Percentiles rank a stretch among this genome's conserved stretches.
These are phyloP conservation scores for Poliocrania exsul DNA, from an alignment of 2,797 vertebrate genomes.

Conservation along the genomic window DNA sequence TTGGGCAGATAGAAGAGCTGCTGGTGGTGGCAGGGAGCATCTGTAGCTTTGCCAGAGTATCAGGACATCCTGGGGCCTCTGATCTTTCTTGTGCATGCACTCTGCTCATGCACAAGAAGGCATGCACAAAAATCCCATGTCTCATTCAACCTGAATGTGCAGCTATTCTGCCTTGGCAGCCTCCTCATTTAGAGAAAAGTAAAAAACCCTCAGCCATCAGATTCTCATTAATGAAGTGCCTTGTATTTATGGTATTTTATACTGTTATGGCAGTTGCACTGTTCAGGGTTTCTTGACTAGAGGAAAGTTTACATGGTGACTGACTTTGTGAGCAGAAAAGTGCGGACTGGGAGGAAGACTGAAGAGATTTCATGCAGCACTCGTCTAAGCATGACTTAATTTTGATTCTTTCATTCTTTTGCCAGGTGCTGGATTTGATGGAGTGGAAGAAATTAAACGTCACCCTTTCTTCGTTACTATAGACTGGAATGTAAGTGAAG, in stretches of 20 bases:
- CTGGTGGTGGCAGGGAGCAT: background rate
- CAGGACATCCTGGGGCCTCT: background rate
- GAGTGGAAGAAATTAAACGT: conserved; percentile 98
- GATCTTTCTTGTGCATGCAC: accelerated
- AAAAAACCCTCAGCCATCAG: background rate
- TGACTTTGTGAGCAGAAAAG: background rate
- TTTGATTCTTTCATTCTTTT: background rate
- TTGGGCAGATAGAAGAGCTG: background rate
- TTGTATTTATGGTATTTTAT: background rate
- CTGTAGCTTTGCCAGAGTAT: background rate
- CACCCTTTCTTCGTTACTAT: conserved; percentile 96
- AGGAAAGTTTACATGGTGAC: background rate
- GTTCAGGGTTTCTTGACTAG: background rate
- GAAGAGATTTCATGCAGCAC: background rate
- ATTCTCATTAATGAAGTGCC: background rate
- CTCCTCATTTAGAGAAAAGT: background rate
- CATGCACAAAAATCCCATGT: accelerated
- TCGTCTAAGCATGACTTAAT: background rate
- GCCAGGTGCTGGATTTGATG: conserved; percentile 92
- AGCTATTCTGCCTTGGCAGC: background rate
- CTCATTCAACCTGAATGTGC: background rate
- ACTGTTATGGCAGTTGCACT: background rate
- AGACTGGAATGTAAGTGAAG: conserved; percentile 95
- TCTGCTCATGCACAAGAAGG: no score
- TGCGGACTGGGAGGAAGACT: background rate